Evolutionary conservation across 2,113 vertebrate genomes (phyloP).

Genomic region (Coptodon rendalli): DNA sequence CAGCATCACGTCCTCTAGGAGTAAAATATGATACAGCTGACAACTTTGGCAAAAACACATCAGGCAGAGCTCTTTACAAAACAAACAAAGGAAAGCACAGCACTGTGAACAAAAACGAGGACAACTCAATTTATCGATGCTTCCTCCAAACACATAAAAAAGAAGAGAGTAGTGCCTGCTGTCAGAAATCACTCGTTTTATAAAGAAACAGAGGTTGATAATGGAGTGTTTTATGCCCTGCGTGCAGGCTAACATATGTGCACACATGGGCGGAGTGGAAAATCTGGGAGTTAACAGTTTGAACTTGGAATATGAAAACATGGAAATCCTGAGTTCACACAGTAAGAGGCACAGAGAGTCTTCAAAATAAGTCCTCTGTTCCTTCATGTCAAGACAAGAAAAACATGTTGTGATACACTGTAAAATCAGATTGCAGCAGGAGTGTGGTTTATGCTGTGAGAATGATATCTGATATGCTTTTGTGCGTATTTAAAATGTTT

Average conservation of each 20-base stretch:
- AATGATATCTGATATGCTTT: not conserved
- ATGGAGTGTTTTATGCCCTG: not conserved
- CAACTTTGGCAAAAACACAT: conserved; percentile 44
- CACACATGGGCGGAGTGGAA: not conserved
- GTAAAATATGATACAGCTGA: conserved; percentile 1
- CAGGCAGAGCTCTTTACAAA: conserved; percentile 20
- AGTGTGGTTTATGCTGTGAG: not conserved
- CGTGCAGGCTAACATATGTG: not conserved
- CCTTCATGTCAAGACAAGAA: not conserved
- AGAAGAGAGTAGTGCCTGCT: not conserved
- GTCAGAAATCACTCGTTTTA: not conserved
- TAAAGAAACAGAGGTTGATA: not conserved
- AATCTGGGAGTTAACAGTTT: not conserved
- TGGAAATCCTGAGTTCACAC: conserved; percentile 4
- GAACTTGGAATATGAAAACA: not conserved
- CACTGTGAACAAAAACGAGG: not conserved
- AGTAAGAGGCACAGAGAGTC: conserved; percentile 9
- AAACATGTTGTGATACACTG: not conserved
- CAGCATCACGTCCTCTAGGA: not conserved
- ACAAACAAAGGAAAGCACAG: not conserved
- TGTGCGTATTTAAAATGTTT: not conserved
- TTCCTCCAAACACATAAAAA: not conserved
- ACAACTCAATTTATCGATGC: not conserved
- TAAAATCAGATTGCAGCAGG: not conserved
- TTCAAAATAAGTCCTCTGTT: not conserved